These are phyloP conservation scores for Danio rerio DNA, from an alignment of 2,113 vertebrate genomes.

Conservation along the genomic window DNA sequence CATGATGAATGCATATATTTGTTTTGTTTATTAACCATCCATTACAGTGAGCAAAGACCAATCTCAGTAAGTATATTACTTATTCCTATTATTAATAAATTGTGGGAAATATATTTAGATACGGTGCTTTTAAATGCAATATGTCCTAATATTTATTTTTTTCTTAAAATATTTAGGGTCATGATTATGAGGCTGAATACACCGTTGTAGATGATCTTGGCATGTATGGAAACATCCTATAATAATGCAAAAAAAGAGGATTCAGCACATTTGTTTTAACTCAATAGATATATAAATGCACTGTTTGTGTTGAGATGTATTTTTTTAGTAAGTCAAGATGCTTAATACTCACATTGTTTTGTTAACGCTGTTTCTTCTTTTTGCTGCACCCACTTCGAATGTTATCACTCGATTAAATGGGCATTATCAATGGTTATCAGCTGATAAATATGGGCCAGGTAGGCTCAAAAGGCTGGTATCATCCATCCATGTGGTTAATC, in stretches of 20 bases:
- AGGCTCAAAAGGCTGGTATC: no score
- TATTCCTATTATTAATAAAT: not conserved
- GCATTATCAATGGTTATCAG: no score
- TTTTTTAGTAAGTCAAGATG: no score
- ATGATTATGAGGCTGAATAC: not conserved
- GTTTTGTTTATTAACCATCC: not conserved
- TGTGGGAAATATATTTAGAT: not conserved
- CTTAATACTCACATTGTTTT: no score
- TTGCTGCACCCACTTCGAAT: no score
- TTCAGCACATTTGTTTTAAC: not conserved
- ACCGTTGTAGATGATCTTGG: not conserved
- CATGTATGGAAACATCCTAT: not conserved
- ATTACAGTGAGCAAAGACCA: not conserved
- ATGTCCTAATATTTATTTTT: not conserved
- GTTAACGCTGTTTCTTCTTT: no score
- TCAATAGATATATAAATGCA: not conserved
- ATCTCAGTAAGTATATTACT: conserved; percentile 3
- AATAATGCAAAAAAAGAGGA: not conserved
- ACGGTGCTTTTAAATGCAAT: not conserved
- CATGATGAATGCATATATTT: not conserved
- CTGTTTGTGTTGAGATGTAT: no score
- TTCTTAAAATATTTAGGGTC: not conserved
- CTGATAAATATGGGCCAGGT: no score
- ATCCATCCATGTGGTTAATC: no score
- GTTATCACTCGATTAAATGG: no score